Base-by-base conservation (phyloP, 2,888 invertebrate genomes). In the Epirrhoe alternata region DNA sequence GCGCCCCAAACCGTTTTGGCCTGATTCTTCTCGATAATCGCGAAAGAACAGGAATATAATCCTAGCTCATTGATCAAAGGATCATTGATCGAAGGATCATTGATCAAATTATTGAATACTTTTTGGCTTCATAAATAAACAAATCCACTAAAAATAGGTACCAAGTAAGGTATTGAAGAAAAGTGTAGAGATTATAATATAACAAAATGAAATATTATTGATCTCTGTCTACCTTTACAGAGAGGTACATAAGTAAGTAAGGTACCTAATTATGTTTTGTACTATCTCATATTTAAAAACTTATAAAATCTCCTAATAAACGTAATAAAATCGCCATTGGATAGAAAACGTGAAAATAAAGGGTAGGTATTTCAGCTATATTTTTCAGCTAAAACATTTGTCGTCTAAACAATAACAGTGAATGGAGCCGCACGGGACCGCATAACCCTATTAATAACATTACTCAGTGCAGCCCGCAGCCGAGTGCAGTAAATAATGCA, bases 401-500 rank as follows among this genome's bases (percentile, higher is more conserved):
- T 67, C 59, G 54, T 56, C 60, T 65, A 56, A 70, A 77, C 73
- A 74, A 70, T 67, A 73, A 67, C 63, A 63, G 65, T 62, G 59
- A 69, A 63, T 74, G 70, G 66, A 75, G 66, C 72, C 72, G 78
- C 77, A 71, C 76, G 72, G 74, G 79, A 77, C 84, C 82, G 70
- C 81, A 77, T 86, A 87, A 87, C 79, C 79, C 78, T 85, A 86
- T 87, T 86, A 87, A 86, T 87, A 84, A 87, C 80, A 77, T 77
- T 81, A 85, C 82, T 82, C 79, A 77, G 75, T 74, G 74, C 78
- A 74, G 75, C 55, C 55, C 75, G 78, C 50, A 55, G 47, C 56
- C 76, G 74, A 84, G 81, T 83, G 86, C 88, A 85, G 83, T 85
- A 85, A 89, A 89, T 87, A 88, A 83, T 84, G 82, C 80, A 80